phyloP scores from a whole-genome alignment of 1,140 invertebrate species.

The Drosophila pseudoobscura region DNA sequence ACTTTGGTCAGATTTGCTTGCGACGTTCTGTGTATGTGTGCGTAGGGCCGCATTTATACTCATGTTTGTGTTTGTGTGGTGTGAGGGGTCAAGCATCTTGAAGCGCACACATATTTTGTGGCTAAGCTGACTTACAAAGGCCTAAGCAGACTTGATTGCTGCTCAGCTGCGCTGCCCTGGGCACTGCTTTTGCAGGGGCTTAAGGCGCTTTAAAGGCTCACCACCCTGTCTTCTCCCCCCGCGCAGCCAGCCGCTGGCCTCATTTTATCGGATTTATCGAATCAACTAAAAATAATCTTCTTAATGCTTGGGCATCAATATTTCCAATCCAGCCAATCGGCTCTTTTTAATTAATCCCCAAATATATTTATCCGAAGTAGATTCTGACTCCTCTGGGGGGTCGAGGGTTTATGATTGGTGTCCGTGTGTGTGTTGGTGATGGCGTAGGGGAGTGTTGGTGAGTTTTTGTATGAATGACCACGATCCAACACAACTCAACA shows the following conservation, averaged over 20 bases:
- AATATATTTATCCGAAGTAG: constrained; percentile 22
- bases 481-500: no score
- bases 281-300: constrained; percentile 24
- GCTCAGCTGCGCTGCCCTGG: not conserved
- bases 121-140: constrained; percentile 47
- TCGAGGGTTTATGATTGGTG: no score
- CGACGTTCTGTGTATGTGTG: not conserved
- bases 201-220: constrained; percentile 56
- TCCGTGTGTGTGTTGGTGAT: no score
- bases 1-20: constrained; percentile 28
- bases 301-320: constrained; percentile 40
- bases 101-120: constrained; percentile 36
- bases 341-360: constrained; percentile 28
- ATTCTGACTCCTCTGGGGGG: not conserved
- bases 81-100: constrained; percentile 33
- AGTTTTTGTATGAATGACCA: no score
- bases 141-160: constrained; percentile 21
- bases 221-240: constrained; percentile 19
- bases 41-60: no score
- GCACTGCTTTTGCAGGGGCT: constrained; percentile 12
- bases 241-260: not conserved
- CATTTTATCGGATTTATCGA: constrained; percentile 3
- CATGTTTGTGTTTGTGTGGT: constrained; percentile 8
- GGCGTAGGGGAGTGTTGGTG: no score
- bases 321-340: constrained; percentile 14